A percentile compares a stretch with the other conserved stretches of the same genome.
These are phyloP conservation scores for Globia sparganii DNA, from an alignment of 2,888 invertebrate genomes.

Conservation along the genomic window DNA sequence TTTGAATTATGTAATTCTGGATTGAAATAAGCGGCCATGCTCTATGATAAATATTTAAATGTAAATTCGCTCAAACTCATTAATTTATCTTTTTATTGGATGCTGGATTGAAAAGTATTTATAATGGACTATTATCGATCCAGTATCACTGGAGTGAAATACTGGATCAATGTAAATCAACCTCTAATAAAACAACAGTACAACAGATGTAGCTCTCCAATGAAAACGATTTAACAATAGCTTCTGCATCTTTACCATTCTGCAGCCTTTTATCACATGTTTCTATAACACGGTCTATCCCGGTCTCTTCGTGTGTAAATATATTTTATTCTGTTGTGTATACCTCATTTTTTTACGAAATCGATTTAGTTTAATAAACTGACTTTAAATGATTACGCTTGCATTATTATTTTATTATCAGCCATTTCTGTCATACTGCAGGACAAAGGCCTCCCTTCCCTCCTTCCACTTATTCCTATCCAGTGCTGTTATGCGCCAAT, in stretches of 20 bases:
- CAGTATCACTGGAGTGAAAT: background rate
- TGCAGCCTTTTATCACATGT: background rate
- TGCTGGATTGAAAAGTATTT: background rate
- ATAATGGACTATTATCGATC: background rate
- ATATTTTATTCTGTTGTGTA: conserved; percentile 47
- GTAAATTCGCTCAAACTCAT: no score
- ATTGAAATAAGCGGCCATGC: background rate
- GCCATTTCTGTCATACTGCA: no score
- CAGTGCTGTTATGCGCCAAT: no score
- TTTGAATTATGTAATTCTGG: no score
- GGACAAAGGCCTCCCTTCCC: no score
- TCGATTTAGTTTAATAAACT: conserved; percentile 49
- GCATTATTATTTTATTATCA: no score
- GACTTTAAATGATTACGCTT: conserved; percentile 18
- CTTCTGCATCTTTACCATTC: no score
- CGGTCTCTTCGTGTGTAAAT: conserved; percentile 38
- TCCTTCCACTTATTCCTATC: no score
- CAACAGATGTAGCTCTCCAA: background rate
- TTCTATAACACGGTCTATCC: conserved; percentile 32
- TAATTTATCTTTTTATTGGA: background rate
- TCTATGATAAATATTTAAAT: background rate
- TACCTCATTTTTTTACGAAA: conserved; percentile 62
- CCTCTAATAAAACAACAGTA: background rate
- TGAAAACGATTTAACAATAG: no score
- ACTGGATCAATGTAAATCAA: background rate